phyloP scores from a whole-genome alignment of 2,888 invertebrate genomes.

The Drosophila yooni region DNA sequence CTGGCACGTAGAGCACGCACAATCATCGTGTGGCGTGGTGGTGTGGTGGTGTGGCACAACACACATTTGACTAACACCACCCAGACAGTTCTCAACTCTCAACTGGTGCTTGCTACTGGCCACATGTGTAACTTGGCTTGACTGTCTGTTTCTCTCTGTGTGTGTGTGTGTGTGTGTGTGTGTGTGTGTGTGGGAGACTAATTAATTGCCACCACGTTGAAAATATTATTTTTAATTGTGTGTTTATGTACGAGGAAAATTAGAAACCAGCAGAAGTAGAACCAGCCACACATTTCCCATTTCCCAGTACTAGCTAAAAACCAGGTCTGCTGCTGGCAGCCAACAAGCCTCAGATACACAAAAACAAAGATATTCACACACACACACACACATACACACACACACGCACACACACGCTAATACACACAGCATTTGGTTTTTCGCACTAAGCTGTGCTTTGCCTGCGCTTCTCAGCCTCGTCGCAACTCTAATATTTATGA shows the following conservation, averaged over 20 bases:
- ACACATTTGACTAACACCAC: not conserved
- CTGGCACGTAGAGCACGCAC: slow-evolving; percentile 1
- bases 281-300: slow-evolving; percentile 19
- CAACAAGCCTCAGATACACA: slow-evolving; percentile 48
- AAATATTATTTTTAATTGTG: slow-evolving; percentile 83
- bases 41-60: not conserved
- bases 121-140: slow-evolving; percentile 39
- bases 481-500: slow-evolving; percentile 76
- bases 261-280: slow-evolving; percentile 12
- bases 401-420: not conserved
- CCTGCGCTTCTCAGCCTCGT: not conserved
- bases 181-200: slow-evolving; percentile 61
- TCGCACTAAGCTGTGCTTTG: slow-evolving; percentile 30
- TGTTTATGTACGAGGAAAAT: slow-evolving; percentile 70
- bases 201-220: slow-evolving; percentile 83
- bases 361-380: slow-evolving; percentile 27
- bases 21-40: slow-evolving; percentile 30
- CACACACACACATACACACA: slow-evolving; percentile 10
- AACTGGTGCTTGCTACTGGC: slow-evolving; percentile 12
- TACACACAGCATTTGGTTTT: slow-evolving; percentile 37
- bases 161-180: slow-evolving; percentile 4
- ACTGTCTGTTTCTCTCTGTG: not conserved
- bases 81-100: slow-evolving; percentile 11
- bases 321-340: slow-evolving; percentile 42
- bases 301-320: slow-evolving; percentile 26